phyloP scores from a whole-genome alignment of 1,140 invertebrate species.

The Pseudomyrmex flavicornis region DNA sequence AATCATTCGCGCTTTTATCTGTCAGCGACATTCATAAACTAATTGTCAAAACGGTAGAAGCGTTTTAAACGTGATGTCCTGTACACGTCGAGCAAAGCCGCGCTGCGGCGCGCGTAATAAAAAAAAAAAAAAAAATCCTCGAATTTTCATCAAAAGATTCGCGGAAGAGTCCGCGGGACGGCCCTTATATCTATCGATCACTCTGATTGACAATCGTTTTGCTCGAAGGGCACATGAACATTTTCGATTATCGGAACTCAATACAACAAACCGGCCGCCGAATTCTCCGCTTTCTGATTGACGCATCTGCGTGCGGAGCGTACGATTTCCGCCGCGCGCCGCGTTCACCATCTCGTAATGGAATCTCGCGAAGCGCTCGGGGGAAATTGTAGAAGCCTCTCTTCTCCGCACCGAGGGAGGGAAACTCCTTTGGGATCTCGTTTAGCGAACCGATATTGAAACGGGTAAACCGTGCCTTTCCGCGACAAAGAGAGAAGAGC shows the following conservation, averaged over 20 bases:
- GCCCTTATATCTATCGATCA: conserved; percentile 57
- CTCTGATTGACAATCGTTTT: conserved; percentile 61
- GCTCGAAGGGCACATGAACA: conserved; percentile 48
- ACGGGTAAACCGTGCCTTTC: conserved; percentile 62
- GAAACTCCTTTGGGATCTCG: conserved; percentile 72
- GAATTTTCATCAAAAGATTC: conserved; percentile 48
- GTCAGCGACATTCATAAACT: conserved; percentile 41
- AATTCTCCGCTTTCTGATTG: conserved; percentile 52
- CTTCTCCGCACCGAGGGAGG: conserved; percentile 1
- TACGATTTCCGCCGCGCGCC: conserved; percentile 9
- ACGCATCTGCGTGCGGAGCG: conserved; percentile 53
- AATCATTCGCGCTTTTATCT: conserved; percentile 41
- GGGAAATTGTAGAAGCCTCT: conserved; percentile 52
- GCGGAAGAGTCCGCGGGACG: conserved; percentile 32
- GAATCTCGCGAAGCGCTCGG: conserved; percentile 58
- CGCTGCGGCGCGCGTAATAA: conserved; percentile 11
- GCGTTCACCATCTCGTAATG: conserved; percentile 60
- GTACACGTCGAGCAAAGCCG: conserved; percentile 21
- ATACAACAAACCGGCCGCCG: conserved; percentile 42
- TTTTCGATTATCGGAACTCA: conserved; percentile 55
- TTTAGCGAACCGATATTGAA: conserved; percentile 75
- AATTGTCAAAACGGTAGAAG: conserved; percentile 41
- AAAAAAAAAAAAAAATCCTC: conserved; percentile 14
- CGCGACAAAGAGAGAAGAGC: conserved; percentile 67
- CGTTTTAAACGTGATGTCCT: conserved; percentile 43